Percentiles rank a stretch among this genome's conserved stretches.
These are phyloP conservation scores for Phenganax subtilis DNA, from an alignment of 92 coral and sea anemone genomes.

Conservation along the genomic window DNA sequence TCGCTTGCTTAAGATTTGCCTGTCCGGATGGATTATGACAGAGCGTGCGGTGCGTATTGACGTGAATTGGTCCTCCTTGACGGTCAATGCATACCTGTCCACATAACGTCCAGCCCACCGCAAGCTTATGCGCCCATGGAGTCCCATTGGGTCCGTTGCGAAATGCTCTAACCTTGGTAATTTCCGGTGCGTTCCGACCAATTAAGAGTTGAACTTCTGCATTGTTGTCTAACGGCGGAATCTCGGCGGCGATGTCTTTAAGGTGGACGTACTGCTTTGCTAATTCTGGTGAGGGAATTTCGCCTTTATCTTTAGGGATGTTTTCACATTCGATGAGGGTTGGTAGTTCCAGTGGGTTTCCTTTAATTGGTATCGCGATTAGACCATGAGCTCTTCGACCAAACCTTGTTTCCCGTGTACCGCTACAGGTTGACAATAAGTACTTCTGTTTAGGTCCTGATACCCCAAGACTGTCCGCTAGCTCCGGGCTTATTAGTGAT, in stretches of 20 bases:
- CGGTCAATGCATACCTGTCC: constrained; percentile 2
- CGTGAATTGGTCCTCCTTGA: neutral
- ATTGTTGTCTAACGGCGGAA: neutral
- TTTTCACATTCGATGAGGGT: neutral
- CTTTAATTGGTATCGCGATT: neutral
- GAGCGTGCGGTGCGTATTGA: neutral
- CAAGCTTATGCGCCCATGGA: neutral
- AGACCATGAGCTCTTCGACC: neutral
- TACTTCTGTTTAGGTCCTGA: constrained; percentile 4
- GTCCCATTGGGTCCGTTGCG: constrained; percentile 7
- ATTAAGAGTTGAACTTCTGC: constrained; percentile 9
- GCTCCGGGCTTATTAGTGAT: constrained; percentile 27
- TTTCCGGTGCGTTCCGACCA: constrained; percentile 2
- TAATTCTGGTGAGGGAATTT: neutral
- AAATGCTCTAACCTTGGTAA: neutral
- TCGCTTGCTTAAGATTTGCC: neutral
- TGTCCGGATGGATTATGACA: neutral
- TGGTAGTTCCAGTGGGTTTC: neutral
- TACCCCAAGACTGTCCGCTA: neutral
- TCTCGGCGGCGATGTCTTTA: neutral
- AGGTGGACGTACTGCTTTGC: neutral
- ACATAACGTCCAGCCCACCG: constrained; percentile 12
- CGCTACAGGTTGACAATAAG: constrained; percentile 6
- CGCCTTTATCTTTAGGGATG: neutral
- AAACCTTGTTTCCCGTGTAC: neutral